phyloP scores from a whole-genome alignment of 1,140 invertebrate genomes.

The Zaprionus tsacasi region DNA sequence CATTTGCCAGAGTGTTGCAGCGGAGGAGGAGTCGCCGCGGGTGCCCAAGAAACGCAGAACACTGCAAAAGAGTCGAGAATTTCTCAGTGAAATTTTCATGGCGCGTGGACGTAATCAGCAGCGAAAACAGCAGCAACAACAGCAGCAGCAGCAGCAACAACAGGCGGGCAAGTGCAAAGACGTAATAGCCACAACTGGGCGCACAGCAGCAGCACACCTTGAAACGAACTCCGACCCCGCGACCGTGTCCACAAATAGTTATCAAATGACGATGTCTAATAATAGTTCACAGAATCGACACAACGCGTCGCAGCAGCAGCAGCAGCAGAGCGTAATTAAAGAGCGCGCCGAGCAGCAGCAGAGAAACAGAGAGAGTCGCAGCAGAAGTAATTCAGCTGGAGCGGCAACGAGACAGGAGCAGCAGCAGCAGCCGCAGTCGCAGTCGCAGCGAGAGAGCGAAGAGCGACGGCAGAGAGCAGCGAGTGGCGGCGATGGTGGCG shows the following conservation, averaged over 20 bases:
- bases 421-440: background rate
- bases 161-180: slow-evolving; percentile 38
- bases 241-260: slow-evolving; percentile 74
- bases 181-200: slow-evolving; percentile 53
- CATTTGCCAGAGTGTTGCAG: slow-evolving; percentile 23
- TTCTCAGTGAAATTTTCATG: slow-evolving; percentile 80
- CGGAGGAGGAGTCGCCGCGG: slow-evolving; percentile 19
- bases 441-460: slow-evolving; percentile 20
- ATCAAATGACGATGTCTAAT: slow-evolving; percentile 84
- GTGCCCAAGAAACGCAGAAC: slow-evolving; percentile 58
- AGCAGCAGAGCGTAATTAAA: slow-evolving; percentile 35
- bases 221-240: slow-evolving; percentile 83
- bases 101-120: slow-evolving; percentile 83
- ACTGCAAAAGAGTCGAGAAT: slow-evolving; percentile 76
- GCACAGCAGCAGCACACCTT: slow-evolving; percentile 70
- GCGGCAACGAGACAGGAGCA: slow-evolving; percentile 25
- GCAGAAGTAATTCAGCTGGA: slow-evolving; percentile 73
- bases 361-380: slow-evolving; percentile 13
- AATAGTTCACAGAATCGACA: slow-evolving; percentile 67
- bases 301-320: slow-evolving; percentile 18
- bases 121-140: slow-evolving; percentile 48
- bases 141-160: slow-evolving; percentile 34
- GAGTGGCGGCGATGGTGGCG: slow-evolving; percentile 2
- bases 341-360: slow-evolving; percentile 22
- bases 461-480: slow-evolving; percentile 11